Conservation (phyloP, 2,888 invertebrate species). For the Mythimna lalbum region DNA sequence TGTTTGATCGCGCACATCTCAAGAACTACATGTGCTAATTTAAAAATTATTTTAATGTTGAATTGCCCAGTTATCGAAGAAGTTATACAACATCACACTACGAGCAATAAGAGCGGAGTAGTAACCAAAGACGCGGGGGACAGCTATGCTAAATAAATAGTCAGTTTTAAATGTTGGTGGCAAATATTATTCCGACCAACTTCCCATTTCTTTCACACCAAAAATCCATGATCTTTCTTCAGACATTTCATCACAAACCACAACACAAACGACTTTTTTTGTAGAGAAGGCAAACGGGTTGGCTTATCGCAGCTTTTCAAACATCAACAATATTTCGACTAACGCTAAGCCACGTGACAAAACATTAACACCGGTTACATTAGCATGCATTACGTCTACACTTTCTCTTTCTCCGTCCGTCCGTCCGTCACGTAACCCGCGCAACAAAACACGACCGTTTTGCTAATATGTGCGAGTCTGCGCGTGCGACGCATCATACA, state of each 20-base stretch:
- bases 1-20: no score
- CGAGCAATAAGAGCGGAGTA: no score
- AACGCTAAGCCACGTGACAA: constrained; percentile 51
- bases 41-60: no score
- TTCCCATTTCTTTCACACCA: background rate
- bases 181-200: background rate
- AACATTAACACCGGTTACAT: constrained; percentile 58
- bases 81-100: no score
- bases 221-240: background rate
- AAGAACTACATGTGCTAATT: no score
- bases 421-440: constrained; percentile 52
- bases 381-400: constrained; percentile 62
- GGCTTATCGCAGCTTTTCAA: constrained; percentile 3
- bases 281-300: background rate
- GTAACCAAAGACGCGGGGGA: no score
- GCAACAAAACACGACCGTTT: constrained; percentile 56
- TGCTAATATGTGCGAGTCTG: constrained; percentile 45
- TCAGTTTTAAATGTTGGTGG: background rate
- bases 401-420: constrained; percentile 60
- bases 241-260: background rate
- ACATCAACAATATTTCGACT: constrained; percentile 24
- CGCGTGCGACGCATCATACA: constrained; percentile 42
- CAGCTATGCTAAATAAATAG: no score
- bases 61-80: no score
- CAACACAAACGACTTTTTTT: background rate